Evolutionary conservation across 2,113 vertebrate species (phyloP), one percentile per base, ranked within the genome.

Genomic region (Eleginops maclovinus): DNA sequence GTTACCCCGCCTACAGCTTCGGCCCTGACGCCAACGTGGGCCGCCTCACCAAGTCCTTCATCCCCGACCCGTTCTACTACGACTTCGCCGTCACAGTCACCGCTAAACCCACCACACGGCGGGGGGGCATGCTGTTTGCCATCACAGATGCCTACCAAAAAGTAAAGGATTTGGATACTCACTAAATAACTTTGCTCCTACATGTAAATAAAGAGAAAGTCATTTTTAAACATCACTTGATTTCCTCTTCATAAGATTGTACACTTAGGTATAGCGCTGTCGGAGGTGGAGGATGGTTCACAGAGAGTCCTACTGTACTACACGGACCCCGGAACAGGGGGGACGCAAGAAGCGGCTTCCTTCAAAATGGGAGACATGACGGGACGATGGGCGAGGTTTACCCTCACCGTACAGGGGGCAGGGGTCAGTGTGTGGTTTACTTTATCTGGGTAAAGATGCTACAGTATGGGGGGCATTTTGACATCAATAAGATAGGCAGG

Each of bases 1-100:
- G 98, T 3, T 98, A 96, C 85, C 97, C 98, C 0, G 98, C 97
- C 3, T 99, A 98, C 89, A 97, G 94, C 89, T 98, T 99, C 0
- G 96, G 95, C 11, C 94, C 94, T 0, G 95, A 95, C 0, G 96
- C 97, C 70, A 98, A 97, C 24, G 96, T 99, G 0, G 98, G 97
- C 44, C 96, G 98, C 1, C 88, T 98, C 9, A 95, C 97, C 10
- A 95, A 94, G 36, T 96, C 96, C 0, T 95, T 98, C 76, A 88
- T 98, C 24, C 96, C 97, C 0, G 83, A 94, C 1, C 95, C 95
- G 0, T 98, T 99, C 93, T 96, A 96, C 82, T 88, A 87, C 0
- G 95, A 99, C 83, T 99, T 99, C 0, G 94, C 97, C 44, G n/a
- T 99, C 6, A 76, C 88, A 0, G 96, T 94, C 46, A 96, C 93